These are phyloP conservation scores for Tipula lateralis DNA, from an alignment of 2,888 invertebrate species.

Conservation along the genomic window DNA sequence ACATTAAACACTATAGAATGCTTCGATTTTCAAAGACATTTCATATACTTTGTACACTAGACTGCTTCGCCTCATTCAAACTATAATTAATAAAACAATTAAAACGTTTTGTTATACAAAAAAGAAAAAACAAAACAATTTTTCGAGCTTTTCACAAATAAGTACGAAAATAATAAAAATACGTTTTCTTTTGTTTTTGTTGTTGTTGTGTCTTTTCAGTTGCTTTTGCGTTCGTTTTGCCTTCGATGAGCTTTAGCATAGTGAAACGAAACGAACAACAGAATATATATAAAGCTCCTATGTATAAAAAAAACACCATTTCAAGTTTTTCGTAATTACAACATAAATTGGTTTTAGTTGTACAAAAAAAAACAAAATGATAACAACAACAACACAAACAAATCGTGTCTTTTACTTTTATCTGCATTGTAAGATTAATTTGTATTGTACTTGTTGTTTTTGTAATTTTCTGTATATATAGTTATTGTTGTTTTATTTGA, in stretches of 20 bases:
- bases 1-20: background rate
- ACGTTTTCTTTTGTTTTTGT: background rate
- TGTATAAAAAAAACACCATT: background rate
- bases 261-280: background rate
- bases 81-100: constrained; percentile 28
- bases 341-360: constrained; percentile 28
- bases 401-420: background rate
- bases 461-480: background rate
- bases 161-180: background rate
- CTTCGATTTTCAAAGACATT: background rate
- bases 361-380: background rate
- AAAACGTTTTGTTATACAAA: background rate
- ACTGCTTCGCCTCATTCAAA: background rate
- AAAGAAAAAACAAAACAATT: background rate
- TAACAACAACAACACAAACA: no score
- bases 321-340: constrained; percentile 25
- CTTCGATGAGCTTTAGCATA: background rate
- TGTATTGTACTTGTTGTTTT: background rate
- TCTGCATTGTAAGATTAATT: background rate
- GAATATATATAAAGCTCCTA: background rate
- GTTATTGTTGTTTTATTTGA: background rate
- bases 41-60: background rate
- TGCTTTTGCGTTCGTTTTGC: no score
- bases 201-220: no score
- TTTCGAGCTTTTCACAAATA: background rate